Evolutionary conservation across 2,113 vertebrate genomes (phyloP).

Genomic region (Antechinus stuartii): DNA sequence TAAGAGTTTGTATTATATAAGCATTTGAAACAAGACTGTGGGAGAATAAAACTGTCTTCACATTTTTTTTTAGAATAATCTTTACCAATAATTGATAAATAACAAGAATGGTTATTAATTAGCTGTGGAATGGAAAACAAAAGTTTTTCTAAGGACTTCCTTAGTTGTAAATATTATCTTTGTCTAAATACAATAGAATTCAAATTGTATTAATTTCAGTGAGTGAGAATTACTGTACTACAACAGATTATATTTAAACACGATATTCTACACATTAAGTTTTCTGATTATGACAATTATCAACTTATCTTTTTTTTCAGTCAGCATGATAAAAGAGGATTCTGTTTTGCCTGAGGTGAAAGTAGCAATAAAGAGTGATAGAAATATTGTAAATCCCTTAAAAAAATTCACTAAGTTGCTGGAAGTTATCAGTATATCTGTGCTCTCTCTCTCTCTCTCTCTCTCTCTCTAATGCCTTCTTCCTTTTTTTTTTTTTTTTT

Average conservation of each 20-base stretch:
- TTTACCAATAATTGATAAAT: neutral
- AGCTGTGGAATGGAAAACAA: neutral
- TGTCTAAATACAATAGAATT: neutral
- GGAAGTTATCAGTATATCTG: neutral
- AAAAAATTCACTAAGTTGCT: neutral
- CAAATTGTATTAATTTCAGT: neutral
- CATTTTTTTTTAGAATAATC: neutral
- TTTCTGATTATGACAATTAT: neutral
- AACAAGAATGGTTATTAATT: neutral
- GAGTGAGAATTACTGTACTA: slow-evolving; percentile 1
- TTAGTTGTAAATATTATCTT: neutral
- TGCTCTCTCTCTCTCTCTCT: too few species aligned
- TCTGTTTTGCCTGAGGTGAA: neutral
- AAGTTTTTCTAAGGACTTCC: neutral
- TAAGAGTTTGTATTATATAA: neutral
- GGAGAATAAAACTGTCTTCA: neutral
- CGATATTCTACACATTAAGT: neutral
- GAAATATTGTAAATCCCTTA: slow-evolving; percentile 9
- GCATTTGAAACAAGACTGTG: neutral
- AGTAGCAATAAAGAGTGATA: neutral
- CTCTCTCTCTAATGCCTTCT: too few species aligned
- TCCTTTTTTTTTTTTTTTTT: neutral
- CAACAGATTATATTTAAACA: slow-evolving; percentile 2
- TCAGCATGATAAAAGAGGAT: neutral
- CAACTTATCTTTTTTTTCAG: neutral